These are phyloP conservation scores for Drosophila ironensis DNA, from an alignment of 1,140 invertebrate species.

Conservation along the genomic window DNA sequence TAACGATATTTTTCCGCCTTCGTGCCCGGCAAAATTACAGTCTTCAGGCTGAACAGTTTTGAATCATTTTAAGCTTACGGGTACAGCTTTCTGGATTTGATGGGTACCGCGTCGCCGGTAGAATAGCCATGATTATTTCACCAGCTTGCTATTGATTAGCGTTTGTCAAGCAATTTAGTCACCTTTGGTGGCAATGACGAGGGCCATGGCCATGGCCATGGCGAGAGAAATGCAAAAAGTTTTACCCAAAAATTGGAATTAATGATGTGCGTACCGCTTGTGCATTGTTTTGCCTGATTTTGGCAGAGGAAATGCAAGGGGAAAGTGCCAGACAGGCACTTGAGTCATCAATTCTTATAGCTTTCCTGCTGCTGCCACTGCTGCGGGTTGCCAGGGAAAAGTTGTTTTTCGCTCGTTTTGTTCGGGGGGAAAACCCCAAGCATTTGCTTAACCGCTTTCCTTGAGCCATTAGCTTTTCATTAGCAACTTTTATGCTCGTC, in stretches of 20 bases:
- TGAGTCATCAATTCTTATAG: constrained; percentile 37
- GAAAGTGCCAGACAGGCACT: constrained; percentile 25
- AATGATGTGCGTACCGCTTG: constrained; percentile 27
- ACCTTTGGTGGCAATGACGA: constrained; percentile 29
- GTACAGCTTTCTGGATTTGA: too few relatives aligned
- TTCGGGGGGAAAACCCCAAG: neutral
- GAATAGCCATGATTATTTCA: too few relatives aligned
- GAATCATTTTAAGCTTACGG: too few relatives aligned
- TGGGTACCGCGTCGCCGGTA: too few relatives aligned
- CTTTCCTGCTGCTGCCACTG: neutral
- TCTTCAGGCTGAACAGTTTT: too few relatives aligned
- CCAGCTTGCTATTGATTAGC: too few relatives aligned
- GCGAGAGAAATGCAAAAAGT: constrained; percentile 26
- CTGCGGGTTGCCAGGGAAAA: too few relatives aligned
- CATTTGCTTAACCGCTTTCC: constrained; percentile 30
- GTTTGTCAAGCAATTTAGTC: constrained; percentile 20
- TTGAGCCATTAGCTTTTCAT: constrained; percentile 49
- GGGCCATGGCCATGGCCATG: too few relatives aligned
- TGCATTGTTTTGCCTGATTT: neutral
- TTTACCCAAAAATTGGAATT: constrained; percentile 23
- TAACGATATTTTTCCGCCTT: neutral
- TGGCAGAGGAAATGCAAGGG: neutral
- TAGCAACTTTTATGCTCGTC: constrained; percentile 47
- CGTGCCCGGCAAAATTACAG: too few relatives aligned
- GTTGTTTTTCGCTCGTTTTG: neutral